Evolutionary conservation across 2,113 vertebrate species (phyloP).

Genomic region (Campylomormyrus numenius): DNA sequence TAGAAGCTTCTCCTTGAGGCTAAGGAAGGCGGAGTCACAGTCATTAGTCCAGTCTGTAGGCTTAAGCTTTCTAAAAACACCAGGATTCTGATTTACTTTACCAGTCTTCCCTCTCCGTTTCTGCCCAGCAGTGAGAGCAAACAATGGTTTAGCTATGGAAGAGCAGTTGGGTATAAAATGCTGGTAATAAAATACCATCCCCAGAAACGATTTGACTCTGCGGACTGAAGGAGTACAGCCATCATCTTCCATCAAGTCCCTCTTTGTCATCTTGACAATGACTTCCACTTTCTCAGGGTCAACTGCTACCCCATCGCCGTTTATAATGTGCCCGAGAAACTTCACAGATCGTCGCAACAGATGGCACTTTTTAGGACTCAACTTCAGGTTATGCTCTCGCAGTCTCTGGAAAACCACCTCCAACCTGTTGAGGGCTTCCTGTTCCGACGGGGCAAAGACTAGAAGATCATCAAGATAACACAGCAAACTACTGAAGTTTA

Average conservation of each 20-base stretch:
- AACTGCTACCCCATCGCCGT: background rate
- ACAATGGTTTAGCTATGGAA: background rate
- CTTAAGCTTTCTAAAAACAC: background rate
- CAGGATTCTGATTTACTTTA: background rate
- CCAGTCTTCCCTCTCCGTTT: background rate
- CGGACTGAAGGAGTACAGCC: background rate
- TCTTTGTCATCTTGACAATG: background rate
- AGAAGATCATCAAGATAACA: background rate
- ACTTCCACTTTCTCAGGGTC: background rate
- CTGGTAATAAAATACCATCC: slow-evolving; percentile 10
- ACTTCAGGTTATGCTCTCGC: background rate
- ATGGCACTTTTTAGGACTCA: background rate
- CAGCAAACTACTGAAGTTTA: too few species aligned
- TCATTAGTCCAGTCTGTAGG: background rate
- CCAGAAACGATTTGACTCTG: background rate
- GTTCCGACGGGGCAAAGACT: background rate
- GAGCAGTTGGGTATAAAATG: background rate
- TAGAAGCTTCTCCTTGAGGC: too few species aligned
- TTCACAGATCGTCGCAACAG: background rate
- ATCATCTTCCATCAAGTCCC: background rate
- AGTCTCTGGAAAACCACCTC: background rate
- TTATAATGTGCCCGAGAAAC: background rate
- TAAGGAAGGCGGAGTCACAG: background rate
- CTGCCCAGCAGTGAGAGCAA: background rate
- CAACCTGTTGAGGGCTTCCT: background rate